Evolutionary conservation across 37 sponge, comb jelly and placozoan genomes (phyloP), one percentile per base, ranked within the genome.

Genomic region (Diacarnus erythraeanus): DNA sequence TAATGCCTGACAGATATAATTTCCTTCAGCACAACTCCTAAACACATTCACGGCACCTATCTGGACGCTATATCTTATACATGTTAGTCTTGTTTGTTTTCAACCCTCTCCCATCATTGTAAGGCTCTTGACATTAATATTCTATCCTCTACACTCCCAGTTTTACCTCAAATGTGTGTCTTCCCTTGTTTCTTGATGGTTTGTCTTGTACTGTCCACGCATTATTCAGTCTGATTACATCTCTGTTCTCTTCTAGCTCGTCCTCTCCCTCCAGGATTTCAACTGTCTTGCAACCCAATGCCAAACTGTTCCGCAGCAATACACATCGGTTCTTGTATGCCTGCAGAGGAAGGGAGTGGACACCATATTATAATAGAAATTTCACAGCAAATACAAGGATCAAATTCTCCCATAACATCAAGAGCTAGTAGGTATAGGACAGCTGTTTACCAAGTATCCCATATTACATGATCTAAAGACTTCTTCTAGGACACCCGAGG

Each of bases 121-220:
- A 23, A 35, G 35, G 37, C 36, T 57, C 76, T 26, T 23, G 3
- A 59, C 22, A 3, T 23, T 38, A 21, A 26, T 35, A 2, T 39
- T 27, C 38, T 37, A 18, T 12, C 77, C 77, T 64, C 77, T 64
- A n/a, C 64, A 34, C 64, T 60, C 61, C 64, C 47, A 20, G 1
- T 29, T 61, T 86, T 59, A 91, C 92, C 92, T 91, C 83, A 83
- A 91, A 91, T 38, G 84, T 42, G 38, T 79, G 86, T 76, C 77
- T 72, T 26, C 72, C 73, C 40, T 73, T 77, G 40, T 40, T 82
- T 64, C 73, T 86, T 3, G 87, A 91, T 10, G 74, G 75, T 58
- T 80, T 91, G 69, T 86, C 87, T 30, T 82, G 79, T 2, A 91
- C 88, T 10, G 42, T 75, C 87, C 86, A 86, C 23, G 58, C 38